Evolutionary conservation across 1,140 invertebrate species (phyloP).

Genomic region (Aphaenogaster rudis): DNA sequence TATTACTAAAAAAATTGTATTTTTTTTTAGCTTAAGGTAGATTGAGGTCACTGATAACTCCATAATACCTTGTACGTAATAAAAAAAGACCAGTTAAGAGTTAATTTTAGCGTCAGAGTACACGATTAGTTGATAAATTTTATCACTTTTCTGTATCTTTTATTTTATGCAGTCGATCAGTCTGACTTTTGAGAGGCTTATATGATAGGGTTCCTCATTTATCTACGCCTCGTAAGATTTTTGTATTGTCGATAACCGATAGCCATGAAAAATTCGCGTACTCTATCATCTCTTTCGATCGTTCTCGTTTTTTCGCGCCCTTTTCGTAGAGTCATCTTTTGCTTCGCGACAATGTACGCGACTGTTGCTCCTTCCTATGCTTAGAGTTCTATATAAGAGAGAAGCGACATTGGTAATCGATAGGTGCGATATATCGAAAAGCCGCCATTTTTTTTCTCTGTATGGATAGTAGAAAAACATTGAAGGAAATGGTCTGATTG

Average conservation of each 20-base stretch:
- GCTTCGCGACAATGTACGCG: background rate
- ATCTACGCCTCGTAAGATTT: constrained; percentile 5
- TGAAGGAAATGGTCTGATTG: too few relatives aligned
- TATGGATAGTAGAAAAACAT: too few relatives aligned
- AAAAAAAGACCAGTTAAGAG: too few relatives aligned
- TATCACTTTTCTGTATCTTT: background rate
- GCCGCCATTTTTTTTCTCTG: too few relatives aligned
- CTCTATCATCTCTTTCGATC: background rate
- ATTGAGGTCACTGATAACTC: too few relatives aligned
- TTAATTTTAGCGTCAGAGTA: background rate
- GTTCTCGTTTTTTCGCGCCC: background rate
- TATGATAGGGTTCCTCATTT: background rate
- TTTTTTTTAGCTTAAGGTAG: too few relatives aligned
- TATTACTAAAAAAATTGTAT: too few relatives aligned
- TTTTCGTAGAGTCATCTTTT: background rate
- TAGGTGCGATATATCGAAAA: too few relatives aligned
- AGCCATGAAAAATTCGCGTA: background rate
- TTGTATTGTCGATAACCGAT: background rate
- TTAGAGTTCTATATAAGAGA: background rate
- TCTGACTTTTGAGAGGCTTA: background rate
- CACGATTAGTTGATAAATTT: background rate
- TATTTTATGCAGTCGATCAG: background rate
- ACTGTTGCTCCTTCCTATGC: background rate
- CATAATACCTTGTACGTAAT: too few relatives aligned
- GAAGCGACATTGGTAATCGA: too few relatives aligned